Conservation (phyloP, 2,888 invertebrate species). For the Mesoligia furuncula region DNA sequence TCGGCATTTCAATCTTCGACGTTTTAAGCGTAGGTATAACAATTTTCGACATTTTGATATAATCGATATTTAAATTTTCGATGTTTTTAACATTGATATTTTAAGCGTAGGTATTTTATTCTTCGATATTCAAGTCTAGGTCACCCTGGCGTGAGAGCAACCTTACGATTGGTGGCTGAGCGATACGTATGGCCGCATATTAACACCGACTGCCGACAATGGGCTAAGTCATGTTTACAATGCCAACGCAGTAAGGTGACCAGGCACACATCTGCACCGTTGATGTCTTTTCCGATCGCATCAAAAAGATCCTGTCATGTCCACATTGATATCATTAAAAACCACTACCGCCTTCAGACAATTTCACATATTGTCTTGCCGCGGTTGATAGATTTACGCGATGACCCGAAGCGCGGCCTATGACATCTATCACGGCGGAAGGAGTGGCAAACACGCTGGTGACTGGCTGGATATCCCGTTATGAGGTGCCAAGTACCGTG, state of each 20-base stretch:
- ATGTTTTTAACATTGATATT: no score
- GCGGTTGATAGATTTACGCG: background rate
- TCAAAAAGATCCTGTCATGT: background rate
- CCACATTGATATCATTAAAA: background rate
- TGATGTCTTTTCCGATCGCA: background rate
- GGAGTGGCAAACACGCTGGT: background rate
- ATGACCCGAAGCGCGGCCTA: background rate
- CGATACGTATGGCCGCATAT: no score
- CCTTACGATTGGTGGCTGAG: background rate
- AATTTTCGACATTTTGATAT: no score
- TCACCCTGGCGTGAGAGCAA: background rate
- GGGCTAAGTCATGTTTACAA: conserved; percentile 1
- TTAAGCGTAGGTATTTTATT: no score
- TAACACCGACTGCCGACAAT: background rate
- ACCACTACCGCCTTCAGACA: background rate
- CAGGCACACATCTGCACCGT: no score
- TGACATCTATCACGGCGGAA: background rate
- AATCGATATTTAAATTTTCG: no score
- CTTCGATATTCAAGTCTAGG: background rate
- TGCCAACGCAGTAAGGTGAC: no score
- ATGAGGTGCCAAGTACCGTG: background rate
- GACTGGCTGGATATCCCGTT: background rate
- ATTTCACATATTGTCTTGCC: background rate
- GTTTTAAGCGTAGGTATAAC: no score
- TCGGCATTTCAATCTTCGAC: no score